Conservation (phyloP, 2,797 vertebrate species). For the Sebastes reedi region DNA sequence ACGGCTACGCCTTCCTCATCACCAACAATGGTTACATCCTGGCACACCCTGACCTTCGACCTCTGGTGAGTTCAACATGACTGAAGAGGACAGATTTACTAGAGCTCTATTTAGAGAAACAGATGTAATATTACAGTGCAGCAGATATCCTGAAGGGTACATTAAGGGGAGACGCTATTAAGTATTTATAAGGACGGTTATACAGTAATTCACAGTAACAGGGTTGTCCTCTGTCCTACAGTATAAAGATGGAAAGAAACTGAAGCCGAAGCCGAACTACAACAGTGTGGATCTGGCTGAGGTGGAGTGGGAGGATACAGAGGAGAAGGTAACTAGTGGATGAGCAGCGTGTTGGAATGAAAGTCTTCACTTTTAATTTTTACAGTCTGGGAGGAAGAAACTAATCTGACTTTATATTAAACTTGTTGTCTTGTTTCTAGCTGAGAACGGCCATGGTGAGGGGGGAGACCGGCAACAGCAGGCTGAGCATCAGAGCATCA, state of each 20-base stretch:
- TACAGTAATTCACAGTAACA: conserved; percentile 37
- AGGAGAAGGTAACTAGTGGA: conserved; percentile 85
- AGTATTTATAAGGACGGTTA: conserved; percentile 24
- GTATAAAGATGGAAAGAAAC: conserved; percentile 94
- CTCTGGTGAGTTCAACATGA: conserved; percentile 85
- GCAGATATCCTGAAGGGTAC: conserved; percentile 14
- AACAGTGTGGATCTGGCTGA: conserved; percentile 97
- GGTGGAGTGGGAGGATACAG: conserved; percentile 93
- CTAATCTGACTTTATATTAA: background rate
- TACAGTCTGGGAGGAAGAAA: background rate
- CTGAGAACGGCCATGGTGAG: conserved; percentile 96
- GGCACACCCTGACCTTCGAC: conserved; percentile 94
- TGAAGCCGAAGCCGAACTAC: conserved; percentile 95
- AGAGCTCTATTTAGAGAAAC: conserved; percentile 3
- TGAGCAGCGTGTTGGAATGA: background rate
- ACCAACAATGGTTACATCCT: conserved; percentile 99
- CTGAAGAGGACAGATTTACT: background rate
- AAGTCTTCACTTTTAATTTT: background rate
- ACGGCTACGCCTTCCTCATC: conserved; percentile 95
- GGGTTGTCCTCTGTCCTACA: conserved; percentile 56
- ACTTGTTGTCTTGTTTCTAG: conserved; percentile 63
- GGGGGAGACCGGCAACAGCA: conserved; percentile 88
- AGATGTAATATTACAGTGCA: background rate
- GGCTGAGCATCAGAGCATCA: conserved; percentile 87
- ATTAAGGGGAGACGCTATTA: conserved; percentile 4